Evolutionary conservation across 2,797 vertebrate species (phyloP).

Genomic region (Chaenodraco wilsoni): DNA sequence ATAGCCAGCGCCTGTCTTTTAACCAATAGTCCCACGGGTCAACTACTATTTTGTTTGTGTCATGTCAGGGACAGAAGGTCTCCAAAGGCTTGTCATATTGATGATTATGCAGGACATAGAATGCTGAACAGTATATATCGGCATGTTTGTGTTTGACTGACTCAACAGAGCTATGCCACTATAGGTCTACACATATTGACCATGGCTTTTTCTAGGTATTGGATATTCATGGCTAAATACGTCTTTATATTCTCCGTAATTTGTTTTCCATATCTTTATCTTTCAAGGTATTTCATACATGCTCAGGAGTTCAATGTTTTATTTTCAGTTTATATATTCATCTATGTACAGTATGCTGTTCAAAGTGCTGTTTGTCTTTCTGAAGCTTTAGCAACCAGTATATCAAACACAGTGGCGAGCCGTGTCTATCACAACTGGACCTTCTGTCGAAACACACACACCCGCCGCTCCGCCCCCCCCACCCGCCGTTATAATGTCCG

Average conservation of each 20-base stretch:
- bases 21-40: slow-evolving; percentile 53
- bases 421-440: too few species aligned
- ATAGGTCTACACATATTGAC: slow-evolving; percentile 18
- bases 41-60: slow-evolving; percentile 65
- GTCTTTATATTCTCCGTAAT: background rate
- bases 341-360: background rate
- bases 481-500: too few species aligned
- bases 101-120: slow-evolving; percentile 39
- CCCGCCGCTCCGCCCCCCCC: too few species aligned
- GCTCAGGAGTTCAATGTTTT: background rate
- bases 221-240: slow-evolving; percentile 18
- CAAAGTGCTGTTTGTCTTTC: background rate
- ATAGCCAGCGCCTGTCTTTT: slow-evolving; percentile 55
- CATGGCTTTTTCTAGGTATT: background rate
- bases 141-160: slow-evolving; percentile 12
- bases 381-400: background rate
- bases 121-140: slow-evolving; percentile 4
- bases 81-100: slow-evolving; percentile 29
- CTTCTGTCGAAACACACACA: too few species aligned
- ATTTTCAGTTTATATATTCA: slow-evolving; percentile 12
- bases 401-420: too few species aligned
- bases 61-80: slow-evolving; percentile 59
- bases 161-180: slow-evolving; percentile 19
- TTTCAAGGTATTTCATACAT: background rate
- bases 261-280: slow-evolving; percentile 1